These are phyloP conservation scores for Panurus biarmicus DNA, from an alignment of 2,113 vertebrate species.

Conservation along the genomic window DNA sequence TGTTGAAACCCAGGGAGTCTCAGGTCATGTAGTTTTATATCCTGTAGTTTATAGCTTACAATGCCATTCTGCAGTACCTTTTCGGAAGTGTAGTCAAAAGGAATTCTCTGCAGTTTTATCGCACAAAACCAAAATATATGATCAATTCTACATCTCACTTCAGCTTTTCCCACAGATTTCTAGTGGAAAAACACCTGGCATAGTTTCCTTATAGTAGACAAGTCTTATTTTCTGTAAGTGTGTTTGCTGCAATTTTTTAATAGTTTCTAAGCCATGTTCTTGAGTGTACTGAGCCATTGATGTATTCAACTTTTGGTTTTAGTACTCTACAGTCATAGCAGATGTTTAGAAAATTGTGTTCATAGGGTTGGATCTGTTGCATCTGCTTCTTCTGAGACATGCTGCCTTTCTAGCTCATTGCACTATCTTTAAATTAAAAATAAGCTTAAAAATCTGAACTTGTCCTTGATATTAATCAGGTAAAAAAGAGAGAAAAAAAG, in stretches of 20 bases:
- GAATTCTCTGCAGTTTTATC: not conserved
- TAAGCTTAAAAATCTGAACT: not conserved
- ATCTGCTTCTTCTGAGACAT: constrained; percentile 39
- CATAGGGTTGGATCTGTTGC: constrained; percentile 9
- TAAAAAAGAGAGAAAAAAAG: not conserved
- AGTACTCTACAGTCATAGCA: not conserved
- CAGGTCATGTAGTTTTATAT: not conserved
- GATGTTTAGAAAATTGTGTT: constrained; percentile 53
- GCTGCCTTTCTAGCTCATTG: constrained; percentile 22
- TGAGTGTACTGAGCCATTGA: not conserved
- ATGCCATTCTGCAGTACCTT: not conserved
- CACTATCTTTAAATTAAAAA: constrained; percentile 29
- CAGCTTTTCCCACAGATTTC: not conserved
- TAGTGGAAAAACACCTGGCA: not conserved
- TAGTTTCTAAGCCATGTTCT: not conserved
- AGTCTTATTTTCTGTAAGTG: not conserved
- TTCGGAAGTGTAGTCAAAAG: not conserved
- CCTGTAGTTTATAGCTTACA: not conserved
- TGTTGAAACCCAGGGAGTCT: not conserved
- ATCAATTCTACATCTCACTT: not conserved
- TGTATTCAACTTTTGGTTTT: not conserved
- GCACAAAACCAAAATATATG: not conserved
- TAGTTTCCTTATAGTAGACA: not conserved
- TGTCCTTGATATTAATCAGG: not conserved
- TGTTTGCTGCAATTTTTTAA: not conserved